Evolutionary conservation across 2,888 invertebrate genomes (phyloP).

Genomic region (Drosophila gaucha): DNA sequence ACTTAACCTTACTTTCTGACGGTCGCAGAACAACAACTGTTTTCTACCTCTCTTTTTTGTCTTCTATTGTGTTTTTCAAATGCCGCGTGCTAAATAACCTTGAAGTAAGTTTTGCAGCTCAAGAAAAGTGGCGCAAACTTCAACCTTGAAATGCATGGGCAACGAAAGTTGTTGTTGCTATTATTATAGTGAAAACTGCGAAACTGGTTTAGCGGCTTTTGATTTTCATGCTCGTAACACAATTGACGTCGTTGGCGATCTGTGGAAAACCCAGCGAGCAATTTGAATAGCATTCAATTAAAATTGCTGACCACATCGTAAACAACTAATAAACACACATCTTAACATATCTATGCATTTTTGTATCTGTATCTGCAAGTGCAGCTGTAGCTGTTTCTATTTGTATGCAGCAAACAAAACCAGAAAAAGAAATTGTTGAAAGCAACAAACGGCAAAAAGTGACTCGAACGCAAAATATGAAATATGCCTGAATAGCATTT

Average conservation of each 20-base stretch:
- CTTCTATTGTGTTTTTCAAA: background rate
- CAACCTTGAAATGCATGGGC: constrained; percentile 53
- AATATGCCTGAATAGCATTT: too few relatives aligned
- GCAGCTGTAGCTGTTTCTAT: too few relatives aligned
- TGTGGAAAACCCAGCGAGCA: constrained; percentile 40
- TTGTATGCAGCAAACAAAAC: constrained; percentile 22
- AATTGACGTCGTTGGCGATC: constrained; percentile 32
- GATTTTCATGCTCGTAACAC: constrained; percentile 24
- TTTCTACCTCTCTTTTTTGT: background rate
- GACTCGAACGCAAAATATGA: constrained; percentile 25
- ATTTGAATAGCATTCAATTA: constrained; percentile 50
- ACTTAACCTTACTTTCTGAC: background rate
- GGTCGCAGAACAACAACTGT: background rate
- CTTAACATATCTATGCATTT: background rate
- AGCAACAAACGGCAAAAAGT: constrained; percentile 18
- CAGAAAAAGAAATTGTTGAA: too few relatives aligned
- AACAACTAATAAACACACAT: constrained; percentile 6
- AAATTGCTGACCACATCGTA: constrained; percentile 30
- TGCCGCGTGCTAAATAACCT: constrained; percentile 27
- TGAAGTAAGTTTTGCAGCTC: constrained; percentile 28
- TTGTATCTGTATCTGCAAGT: too few relatives aligned
- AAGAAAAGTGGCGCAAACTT: constrained; percentile 33
- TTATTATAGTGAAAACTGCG: constrained; percentile 44
- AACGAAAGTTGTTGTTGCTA: constrained; percentile 51
- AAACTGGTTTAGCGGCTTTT: constrained; percentile 61